A percentile compares a stretch with the other conserved stretches of the same genome.
phyloP scores from a whole-genome alignment of 2,888 invertebrate genomes.

The Gastracanthus pulcherrimus region DNA sequence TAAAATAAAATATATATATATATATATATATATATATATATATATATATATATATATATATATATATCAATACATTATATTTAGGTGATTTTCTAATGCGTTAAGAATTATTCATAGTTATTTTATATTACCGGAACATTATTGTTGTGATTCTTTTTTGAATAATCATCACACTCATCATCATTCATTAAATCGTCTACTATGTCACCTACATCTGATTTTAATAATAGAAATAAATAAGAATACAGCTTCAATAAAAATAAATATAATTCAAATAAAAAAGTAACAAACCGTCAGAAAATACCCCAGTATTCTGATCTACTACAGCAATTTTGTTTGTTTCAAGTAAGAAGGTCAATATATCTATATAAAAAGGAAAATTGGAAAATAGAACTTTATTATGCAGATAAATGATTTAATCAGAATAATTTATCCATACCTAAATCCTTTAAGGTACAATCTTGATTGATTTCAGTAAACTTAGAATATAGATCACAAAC shows the following conservation, averaged over 20 bases:
- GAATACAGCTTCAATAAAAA: neutral
- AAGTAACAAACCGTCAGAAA: neutral
- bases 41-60: neutral
- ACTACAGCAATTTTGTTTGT: conserved; percentile 60
- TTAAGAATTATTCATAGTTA: too few species aligned
- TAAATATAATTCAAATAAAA: neutral
- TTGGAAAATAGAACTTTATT: too few species aligned
- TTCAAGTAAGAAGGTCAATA: conserved; percentile 63
- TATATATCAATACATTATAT: too few species aligned
- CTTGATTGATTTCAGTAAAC: conserved; percentile 25
- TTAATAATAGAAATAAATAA: neutral
- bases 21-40: neutral
- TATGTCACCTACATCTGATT: conserved; percentile 27
- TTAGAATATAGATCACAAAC: conserved; percentile 44
- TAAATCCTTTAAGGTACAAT: conserved; percentile 8
- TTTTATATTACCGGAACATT: neutral
- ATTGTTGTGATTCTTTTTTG: neutral
- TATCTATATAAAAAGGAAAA: conserved; percentile 57
- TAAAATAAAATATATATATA: neutral
- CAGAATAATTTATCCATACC: conserved; percentile 15
- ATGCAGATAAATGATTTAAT: too few species aligned
- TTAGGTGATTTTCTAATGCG: too few species aligned
- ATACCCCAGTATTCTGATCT: conserved; percentile 53
- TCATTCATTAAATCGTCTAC: conserved; percentile 25
- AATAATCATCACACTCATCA: neutral